Percentiles rank a stretch among this genome's conserved stretches.
Evolutionary conservation across 2,888 invertebrate genomes (phyloP).

Genomic region (Melieria picta): DNA sequence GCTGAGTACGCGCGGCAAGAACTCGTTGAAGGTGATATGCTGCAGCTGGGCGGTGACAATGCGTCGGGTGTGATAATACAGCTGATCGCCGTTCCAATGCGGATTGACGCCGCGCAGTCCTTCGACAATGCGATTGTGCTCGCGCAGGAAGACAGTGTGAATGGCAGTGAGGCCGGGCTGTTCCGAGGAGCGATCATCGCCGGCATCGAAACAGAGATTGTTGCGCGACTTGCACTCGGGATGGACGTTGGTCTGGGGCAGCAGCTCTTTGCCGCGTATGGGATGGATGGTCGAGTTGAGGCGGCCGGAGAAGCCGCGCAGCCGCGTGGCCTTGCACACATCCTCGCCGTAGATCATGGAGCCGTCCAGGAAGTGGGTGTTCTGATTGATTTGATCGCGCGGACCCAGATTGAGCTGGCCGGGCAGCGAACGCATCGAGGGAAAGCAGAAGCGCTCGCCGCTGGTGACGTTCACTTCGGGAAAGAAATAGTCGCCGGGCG

Average conservation of each 20-base stretch:
- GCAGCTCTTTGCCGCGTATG: conserved; percentile 77
- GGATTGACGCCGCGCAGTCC: conserved; percentile 83
- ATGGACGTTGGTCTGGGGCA: conserved; percentile 81
- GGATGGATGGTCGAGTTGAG: conserved; percentile 84
- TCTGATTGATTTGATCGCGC: conserved; percentile 93
- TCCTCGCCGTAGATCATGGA: conserved; percentile 93
- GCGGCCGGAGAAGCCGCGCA: conserved; percentile 83
- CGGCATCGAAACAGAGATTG: conserved; percentile 88
- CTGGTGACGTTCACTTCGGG: conserved; percentile 85
- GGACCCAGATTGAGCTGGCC: conserved; percentile 90
- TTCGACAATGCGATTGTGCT: conserved; percentile 88
- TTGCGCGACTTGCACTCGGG: conserved; percentile 90
- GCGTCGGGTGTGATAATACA: conserved; percentile 83
- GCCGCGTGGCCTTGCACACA: conserved; percentile 78
- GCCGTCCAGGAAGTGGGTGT: conserved; percentile 88
- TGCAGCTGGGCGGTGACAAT: conserved; percentile 83
- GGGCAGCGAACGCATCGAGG: conserved; percentile 92
- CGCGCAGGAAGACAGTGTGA: conserved; percentile 88
- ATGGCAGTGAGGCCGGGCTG: conserved; percentile 89
- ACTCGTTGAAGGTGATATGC: conserved; percentile 88
- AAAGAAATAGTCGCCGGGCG: conserved; percentile 88
- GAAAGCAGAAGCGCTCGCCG: conserved; percentile 88
- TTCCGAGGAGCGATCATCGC: conserved; percentile 91
- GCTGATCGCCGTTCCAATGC: conserved; percentile 86
- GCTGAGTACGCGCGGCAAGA: conserved; percentile 88